A percentile compares a stretch with the other conserved stretches of the same genome.
Conservation (phyloP, 2,113 vertebrate species). For the Emydocephalus ijimae region DNA sequence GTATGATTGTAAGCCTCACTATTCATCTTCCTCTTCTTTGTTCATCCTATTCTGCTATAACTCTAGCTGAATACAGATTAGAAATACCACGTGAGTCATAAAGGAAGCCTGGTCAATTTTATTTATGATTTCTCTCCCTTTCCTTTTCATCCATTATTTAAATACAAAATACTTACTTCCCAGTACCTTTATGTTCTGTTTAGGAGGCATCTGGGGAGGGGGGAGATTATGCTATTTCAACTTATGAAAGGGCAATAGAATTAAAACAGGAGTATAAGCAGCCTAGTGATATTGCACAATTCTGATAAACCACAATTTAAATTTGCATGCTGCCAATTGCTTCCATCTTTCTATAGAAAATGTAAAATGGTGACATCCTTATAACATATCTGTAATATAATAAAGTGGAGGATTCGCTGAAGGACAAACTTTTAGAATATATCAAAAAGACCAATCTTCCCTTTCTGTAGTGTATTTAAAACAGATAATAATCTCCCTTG, state of each 20-base stretch:
- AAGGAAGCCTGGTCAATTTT: neutral
- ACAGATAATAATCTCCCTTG: neutral
- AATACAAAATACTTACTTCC: neutral
- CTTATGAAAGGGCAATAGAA: neutral
- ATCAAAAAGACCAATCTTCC: neutral
- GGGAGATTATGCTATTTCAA: neutral
- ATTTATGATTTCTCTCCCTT: neutral
- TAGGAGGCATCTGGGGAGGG: neutral
- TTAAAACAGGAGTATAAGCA: neutral
- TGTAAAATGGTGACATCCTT: neutral
- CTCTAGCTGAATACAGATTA: neutral
- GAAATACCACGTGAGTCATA: neutral
- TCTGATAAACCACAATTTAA: neutral
- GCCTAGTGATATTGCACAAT: neutral
- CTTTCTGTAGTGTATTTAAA: neutral
- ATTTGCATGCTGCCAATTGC: neutral
- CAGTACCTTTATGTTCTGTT: neutral
- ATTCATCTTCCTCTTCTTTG: neutral
- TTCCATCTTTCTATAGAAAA: neutral
- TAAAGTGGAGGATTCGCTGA: neutral
- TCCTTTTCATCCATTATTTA: neutral
- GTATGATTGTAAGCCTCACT: neutral
- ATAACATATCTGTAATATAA: neutral
- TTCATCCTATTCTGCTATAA: neutral
- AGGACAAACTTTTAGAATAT: neutral